Evolutionary conservation across 2,888 invertebrate species (phyloP).

Genomic region (Desoria tigrina): DNA sequence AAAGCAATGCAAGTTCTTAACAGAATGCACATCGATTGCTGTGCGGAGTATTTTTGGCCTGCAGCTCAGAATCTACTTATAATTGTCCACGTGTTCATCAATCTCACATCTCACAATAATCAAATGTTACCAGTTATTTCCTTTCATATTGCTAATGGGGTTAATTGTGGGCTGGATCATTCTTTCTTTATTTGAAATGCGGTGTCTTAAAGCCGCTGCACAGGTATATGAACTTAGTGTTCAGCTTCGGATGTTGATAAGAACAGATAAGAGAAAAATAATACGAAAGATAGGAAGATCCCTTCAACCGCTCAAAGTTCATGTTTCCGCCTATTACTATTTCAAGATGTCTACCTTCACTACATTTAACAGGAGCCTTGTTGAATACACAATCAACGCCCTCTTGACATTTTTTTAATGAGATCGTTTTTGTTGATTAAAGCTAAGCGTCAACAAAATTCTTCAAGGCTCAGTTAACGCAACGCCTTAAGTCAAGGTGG

Average conservation of each 20-base stretch:
- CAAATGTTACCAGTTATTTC: background rate
- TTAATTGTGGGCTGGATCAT: too few species aligned
- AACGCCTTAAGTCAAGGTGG: too few species aligned
- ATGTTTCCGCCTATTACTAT: background rate
- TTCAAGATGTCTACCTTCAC: background rate
- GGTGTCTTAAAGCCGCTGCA: too few species aligned
- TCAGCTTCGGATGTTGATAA: background rate
- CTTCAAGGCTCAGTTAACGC: too few species aligned
- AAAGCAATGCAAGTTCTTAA: constrained; percentile 1
- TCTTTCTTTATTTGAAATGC: too few species aligned
- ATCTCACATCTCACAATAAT: background rate
- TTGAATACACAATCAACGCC: background rate
- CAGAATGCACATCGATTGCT: background rate
- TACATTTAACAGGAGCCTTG: background rate
- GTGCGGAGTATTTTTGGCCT: background rate
- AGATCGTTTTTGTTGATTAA: too few species aligned
- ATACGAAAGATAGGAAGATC: background rate
- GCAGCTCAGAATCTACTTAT: background rate
- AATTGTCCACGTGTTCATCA: background rate
- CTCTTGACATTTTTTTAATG: background rate
- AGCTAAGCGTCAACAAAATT: too few species aligned
- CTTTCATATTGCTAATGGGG: too few species aligned
- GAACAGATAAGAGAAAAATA: background rate
- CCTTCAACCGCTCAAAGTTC: background rate
- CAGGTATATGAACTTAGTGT: too few species aligned